These are phyloP conservation scores for Diloba caeruleocephala DNA, from an alignment of 2,888 invertebrate genomes.

Conservation along the genomic window DNA sequence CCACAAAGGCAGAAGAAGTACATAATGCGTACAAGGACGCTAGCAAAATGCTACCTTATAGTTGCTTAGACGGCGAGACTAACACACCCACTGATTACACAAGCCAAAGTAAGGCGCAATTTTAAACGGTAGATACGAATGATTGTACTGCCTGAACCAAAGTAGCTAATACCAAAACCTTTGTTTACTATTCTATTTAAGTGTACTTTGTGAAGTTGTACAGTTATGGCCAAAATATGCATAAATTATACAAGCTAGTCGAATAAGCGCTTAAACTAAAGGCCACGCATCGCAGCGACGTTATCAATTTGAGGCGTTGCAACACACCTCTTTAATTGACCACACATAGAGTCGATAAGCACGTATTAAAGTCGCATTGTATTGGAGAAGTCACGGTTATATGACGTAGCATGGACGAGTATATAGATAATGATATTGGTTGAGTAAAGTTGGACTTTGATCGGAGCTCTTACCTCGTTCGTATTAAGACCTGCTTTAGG, in stretches of 20 bases:
- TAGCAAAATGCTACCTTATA: constrained; percentile 41
- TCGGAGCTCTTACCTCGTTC: constrained; percentile 21
- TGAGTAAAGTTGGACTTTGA: constrained; percentile 53
- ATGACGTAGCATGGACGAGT: constrained; percentile 25
- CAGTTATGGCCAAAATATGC: constrained; percentile 2
- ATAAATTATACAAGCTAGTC: constrained; percentile 10
- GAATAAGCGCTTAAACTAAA: constrained; percentile 26
- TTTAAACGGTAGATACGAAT: constrained; percentile 1
- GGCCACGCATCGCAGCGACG: constrained; percentile 30
- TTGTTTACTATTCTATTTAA: too few relatives aligned
- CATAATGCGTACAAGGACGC: constrained; percentile 53
- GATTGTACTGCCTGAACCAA: background rate
- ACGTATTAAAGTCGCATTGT: constrained; percentile 53
- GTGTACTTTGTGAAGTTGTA: constrained; percentile 3
- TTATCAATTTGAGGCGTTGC: constrained; percentile 48
- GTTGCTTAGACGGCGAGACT: constrained; percentile 37
- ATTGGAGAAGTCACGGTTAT: constrained; percentile 46
- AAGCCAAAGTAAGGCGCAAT: constrained; percentile 16
- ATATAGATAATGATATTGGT: constrained; percentile 22
- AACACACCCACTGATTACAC: constrained; percentile 51
- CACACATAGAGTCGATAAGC: constrained; percentile 55
- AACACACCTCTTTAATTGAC: constrained; percentile 47
- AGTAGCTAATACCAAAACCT: too few relatives aligned
- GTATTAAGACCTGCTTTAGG: constrained; percentile 34
- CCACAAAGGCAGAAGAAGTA: constrained; percentile 28